These are phyloP conservation scores for Leptopilina syphax DNA, from an alignment of 2,888 invertebrate genomes.

Conservation along the genomic window DNA sequence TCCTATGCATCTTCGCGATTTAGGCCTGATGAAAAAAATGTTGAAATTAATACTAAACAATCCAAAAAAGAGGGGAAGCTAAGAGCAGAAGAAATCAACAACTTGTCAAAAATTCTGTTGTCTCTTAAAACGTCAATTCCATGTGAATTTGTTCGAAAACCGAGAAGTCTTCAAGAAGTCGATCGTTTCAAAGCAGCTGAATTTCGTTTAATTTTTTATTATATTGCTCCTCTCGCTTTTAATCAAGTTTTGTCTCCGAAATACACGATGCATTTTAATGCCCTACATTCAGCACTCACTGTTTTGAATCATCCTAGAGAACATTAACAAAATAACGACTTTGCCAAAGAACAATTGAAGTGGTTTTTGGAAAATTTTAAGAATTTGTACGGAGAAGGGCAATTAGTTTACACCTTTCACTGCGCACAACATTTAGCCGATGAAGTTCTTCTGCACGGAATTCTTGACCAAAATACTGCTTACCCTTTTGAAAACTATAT, in stretches of 20 bases:
- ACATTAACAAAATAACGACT: constrained; percentile 25
- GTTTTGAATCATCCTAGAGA: constrained; percentile 47
- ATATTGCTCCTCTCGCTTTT: constrained; percentile 54
- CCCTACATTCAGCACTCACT: constrained; percentile 53
- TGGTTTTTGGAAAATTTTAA: constrained; percentile 53
- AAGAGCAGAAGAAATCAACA: background rate
- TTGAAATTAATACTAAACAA: background rate
- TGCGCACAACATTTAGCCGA: background rate
- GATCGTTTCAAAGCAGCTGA: constrained; percentile 49
- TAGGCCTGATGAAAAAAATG: background rate
- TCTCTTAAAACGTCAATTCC: background rate
- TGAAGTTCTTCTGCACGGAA: background rate
- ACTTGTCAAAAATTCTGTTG: background rate
- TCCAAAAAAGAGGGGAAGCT: background rate
- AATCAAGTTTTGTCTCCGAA: constrained; percentile 43
- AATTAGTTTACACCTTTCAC: background rate
- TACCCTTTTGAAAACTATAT: constrained; percentile 5
- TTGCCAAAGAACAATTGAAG: constrained; percentile 49
- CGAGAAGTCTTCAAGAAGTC: constrained; percentile 16
- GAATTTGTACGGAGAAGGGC: constrained; percentile 50
- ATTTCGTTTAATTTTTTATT: constrained; percentile 52
- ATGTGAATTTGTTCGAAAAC: background rate
- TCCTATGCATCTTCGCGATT: background rate
- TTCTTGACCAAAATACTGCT: background rate
- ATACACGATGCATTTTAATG: constrained; percentile 54